These are phyloP conservation scores for Acropora tenuis DNA, from an alignment of 64 coral and sea anemone genomes.

Conservation along the genomic window DNA sequence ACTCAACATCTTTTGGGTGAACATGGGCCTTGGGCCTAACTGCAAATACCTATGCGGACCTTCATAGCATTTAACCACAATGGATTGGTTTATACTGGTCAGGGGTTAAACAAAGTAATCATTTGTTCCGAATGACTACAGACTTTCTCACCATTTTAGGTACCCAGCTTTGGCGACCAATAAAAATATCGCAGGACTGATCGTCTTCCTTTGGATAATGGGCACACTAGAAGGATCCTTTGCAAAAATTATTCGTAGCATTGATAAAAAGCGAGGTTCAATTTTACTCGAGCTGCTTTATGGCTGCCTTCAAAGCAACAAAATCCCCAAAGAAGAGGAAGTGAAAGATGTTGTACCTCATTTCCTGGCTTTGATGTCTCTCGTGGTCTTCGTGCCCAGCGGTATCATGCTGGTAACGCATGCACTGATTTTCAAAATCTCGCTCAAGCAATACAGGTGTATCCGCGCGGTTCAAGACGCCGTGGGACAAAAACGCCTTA, in stretches of 20 bases:
- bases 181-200: neutral
- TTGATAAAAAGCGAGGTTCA: neutral
- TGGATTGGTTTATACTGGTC: no score
- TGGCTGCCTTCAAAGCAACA: conserved; percentile 19
- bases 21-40: no score
- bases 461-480: conserved; percentile 14
- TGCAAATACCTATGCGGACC: no score
- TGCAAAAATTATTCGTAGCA: neutral
- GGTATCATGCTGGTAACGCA: conserved; percentile 33
- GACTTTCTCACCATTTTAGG: neutral
- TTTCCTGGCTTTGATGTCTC: conserved; percentile 7
- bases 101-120: no score
- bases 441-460: neutral
- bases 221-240: neutral
- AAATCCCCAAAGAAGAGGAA: neutral
- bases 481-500: conserved; percentile 2
- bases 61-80: no score
- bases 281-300: neutral
- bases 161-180: conserved; percentile 11
- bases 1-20: neutral
- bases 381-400: conserved; percentile 23
- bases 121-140: neutral
- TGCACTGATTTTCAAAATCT: conserved; percentile 31
- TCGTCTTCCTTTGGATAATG: neutral
- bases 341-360: neutral